These are phyloP conservation scores for Lepidothrix coronata DNA, from an alignment of 2,113 vertebrate species.

Conservation along the genomic window DNA sequence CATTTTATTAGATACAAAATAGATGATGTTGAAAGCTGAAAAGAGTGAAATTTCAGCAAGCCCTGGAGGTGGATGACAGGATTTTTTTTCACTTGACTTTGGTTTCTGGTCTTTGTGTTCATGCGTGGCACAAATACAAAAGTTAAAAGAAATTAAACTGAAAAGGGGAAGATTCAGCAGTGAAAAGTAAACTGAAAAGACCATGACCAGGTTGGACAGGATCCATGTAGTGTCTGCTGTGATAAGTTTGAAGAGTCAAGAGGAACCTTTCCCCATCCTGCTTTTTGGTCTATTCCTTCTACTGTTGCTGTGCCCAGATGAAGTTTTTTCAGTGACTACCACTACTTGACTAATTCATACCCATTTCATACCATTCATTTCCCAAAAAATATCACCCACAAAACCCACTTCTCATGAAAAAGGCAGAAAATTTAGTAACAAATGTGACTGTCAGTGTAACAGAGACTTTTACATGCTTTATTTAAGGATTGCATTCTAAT, in stretches of 20 bases:
- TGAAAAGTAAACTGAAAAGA: background rate
- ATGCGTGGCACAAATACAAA: background rate
- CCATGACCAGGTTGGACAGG: fast-evolving
- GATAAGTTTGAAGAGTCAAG: background rate
- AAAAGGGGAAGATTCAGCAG: background rate
- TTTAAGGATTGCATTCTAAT: background rate
- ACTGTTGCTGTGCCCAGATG: background rate
- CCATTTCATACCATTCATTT: background rate
- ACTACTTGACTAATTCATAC: background rate
- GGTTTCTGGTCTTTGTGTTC: background rate
- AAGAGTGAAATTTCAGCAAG: background rate
- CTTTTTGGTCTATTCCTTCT: background rate
- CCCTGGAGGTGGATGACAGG: background rate
- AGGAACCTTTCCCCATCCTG: fast-evolving
- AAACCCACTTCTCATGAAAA: background rate
- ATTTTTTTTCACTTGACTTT: background rate
- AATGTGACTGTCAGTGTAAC: background rate
- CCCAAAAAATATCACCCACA: background rate
- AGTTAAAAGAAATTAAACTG: background rate
- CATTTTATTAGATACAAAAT: background rate
- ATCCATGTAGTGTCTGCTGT: background rate
- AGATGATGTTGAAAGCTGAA: background rate
- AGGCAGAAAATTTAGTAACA: background rate
- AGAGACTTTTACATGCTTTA: background rate
- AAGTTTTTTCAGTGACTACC: background rate